These are phyloP conservation scores for Hetaerina americana DNA, from an alignment of 1,140 invertebrate species.

Conservation along the genomic window DNA sequence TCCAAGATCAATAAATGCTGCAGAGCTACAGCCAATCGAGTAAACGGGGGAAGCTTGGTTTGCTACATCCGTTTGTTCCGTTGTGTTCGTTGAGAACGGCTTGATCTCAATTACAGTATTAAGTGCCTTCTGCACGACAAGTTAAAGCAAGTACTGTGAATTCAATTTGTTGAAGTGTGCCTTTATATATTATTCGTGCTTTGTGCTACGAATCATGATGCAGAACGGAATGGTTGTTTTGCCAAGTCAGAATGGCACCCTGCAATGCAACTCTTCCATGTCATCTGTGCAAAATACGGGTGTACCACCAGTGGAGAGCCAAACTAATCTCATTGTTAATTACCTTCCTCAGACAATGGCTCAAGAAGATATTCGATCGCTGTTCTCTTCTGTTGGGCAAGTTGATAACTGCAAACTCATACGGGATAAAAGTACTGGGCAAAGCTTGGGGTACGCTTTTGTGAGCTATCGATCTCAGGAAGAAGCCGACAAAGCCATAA, in stretches of 20 bases:
- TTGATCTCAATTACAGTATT: not conserved
- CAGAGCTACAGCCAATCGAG: not conserved
- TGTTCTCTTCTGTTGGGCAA: slow-evolving; percentile 77
- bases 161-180: not conserved
- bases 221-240: slow-evolving; percentile 28
- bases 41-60: not conserved
- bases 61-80: not conserved
- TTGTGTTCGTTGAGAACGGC: not conserved
- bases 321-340: slow-evolving; percentile 78
- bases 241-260: slow-evolving; percentile 18
- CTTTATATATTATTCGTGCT: not conserved
- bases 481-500: slow-evolving; percentile 76
- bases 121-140: not conserved
- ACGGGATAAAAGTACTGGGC: slow-evolving; percentile 82
- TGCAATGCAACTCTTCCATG: slow-evolving; percentile 17
- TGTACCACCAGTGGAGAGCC: slow-evolving; percentile 29
- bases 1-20: not conserved
- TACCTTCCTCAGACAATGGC: slow-evolving; percentile 88
- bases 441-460: slow-evolving; percentile 81
- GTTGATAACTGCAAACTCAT: slow-evolving; percentile 85
- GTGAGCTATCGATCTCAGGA: slow-evolving; percentile 73
- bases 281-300: slow-evolving; percentile 19
- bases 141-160: not conserved
- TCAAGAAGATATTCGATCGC: slow-evolving; percentile 73
- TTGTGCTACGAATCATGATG: slow-evolving; percentile 21